Evolutionary conservation across 2,888 invertebrate species (phyloP).

Genomic region (Diadromus collaris): DNA sequence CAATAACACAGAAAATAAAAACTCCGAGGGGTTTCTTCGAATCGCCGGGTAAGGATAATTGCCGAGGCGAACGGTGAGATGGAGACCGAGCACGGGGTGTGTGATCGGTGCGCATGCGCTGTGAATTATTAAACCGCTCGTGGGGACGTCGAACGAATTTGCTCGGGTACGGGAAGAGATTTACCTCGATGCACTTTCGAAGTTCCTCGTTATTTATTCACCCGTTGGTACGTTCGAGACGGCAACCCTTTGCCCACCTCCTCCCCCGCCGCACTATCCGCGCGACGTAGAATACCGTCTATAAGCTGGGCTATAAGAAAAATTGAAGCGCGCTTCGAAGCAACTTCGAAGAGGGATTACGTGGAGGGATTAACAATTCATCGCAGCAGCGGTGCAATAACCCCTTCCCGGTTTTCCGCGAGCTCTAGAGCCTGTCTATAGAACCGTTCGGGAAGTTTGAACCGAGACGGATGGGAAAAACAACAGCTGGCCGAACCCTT

Average conservation of each 20-base stretch:
- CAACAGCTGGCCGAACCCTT: constrained; percentile 3
- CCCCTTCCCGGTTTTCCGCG: constrained; percentile 37
- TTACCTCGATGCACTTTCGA: constrained; percentile 2
- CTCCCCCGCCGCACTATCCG: no score
- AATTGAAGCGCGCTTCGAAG: constrained; percentile 34
- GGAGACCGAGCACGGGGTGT: neutral
- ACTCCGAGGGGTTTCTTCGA: neutral
- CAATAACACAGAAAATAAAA: constrained; percentile 10
- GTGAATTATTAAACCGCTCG: constrained; percentile 27
- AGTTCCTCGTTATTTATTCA: constrained; percentile 44
- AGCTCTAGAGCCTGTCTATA: constrained; percentile 37
- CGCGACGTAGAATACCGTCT: neutral
- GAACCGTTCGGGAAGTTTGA: neutral
- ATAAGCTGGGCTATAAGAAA: constrained; percentile 2
- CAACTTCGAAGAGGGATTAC: constrained; percentile 21
- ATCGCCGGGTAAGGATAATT: constrained; percentile 38
- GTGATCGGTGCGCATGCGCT: constrained; percentile 24
- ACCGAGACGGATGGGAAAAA: constrained; percentile 17
- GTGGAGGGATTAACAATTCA: constrained; percentile 40
- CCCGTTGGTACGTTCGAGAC: neutral
- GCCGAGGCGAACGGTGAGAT: neutral
- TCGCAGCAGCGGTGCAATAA: constrained; percentile 46
- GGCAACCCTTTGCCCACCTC: constrained; percentile 1
- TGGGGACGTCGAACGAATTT: neutral
- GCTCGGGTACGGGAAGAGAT: constrained; percentile 1